Base-by-base conservation (phyloP, 2,113 vertebrate species). In the Pangasianodon hypophthalmus region DNA sequence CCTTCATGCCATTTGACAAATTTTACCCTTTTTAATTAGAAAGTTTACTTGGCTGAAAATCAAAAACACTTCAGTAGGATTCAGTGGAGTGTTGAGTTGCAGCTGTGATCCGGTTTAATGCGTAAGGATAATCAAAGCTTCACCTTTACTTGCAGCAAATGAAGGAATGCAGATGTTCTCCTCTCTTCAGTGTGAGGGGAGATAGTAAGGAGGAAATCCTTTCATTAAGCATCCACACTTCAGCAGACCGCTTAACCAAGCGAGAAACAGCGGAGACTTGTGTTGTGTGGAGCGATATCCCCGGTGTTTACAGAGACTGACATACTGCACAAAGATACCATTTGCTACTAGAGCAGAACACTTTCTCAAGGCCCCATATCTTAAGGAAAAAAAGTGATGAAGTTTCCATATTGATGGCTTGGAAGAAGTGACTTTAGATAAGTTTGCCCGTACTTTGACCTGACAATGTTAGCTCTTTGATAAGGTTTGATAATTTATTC, bases 211-310 rank as follows among this genome's bases (percentile, higher is more conserved):
- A 87, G 77, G 62, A 88, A 89, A 88, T 85, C 81, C 48, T 87
- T 89, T 87, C 85, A 87, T 88, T 88, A 91, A 67, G 73, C 50
- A 91, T 69, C 87, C 82, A 85, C 88, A 91, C 64, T 85, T 89
- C 88, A 77, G 62, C 80, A 67, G n/a, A 44, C 71, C 62, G 77
- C 73, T 86, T 84, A 89, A 85, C 73, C 67, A 81, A 73, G 56
- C 54, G 60, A 60, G 62, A 83, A 62, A 90, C 86, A 85, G 29
- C 29, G 50, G 58, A n/a, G 60, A 46, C 85, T 88, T 80, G 1
- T 32, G 58, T 85, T 88, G 85, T 80, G 29, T 44, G 67, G 19
- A 86, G 85, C 14, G 8, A 86, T n/a, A 58, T 62, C 75, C 81
- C 73, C 82, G 60, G 29, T 62, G 86, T 80, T 84, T 44, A 89